Percentiles rank a stretch among this genome's conserved stretches.
phyloP scores from a whole-genome alignment of 2,797 vertebrate genomes.

The Girardinus metallicus region DNA sequence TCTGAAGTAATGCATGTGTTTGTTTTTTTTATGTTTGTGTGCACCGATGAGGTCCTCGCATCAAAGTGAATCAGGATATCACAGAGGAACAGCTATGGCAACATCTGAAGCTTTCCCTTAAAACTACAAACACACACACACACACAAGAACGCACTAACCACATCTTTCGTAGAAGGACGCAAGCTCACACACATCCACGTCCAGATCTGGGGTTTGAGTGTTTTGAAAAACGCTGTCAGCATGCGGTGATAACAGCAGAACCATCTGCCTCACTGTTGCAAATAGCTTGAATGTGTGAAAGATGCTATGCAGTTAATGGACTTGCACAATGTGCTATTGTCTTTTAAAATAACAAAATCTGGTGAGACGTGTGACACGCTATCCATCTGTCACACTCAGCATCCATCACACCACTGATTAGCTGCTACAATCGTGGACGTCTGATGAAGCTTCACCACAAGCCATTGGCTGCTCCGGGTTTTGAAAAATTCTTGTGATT shows the following conservation, averaged over 20 bases:
- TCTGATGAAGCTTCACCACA: conserved; percentile 36
- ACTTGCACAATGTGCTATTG: conserved; percentile 50
- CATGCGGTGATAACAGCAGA: conserved; percentile 52
- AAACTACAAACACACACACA: conserved; percentile 19
- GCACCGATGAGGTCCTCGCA: conserved; percentile 53
- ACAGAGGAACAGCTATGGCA: conserved; percentile 58
- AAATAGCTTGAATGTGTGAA: conserved; percentile 50
- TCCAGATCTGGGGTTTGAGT: conserved; percentile 24
- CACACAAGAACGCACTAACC: background rate
- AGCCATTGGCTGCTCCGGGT: background rate
- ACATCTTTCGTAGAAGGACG: background rate
- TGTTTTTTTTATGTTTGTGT: conserved; percentile 51
- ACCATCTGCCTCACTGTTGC: conserved; percentile 67
- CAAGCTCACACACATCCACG: background rate
- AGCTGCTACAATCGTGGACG: conserved; percentile 25
- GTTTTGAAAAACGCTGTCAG: conserved; percentile 41
- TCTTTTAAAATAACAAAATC: conserved; percentile 56
- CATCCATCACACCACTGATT: conserved; percentile 36
- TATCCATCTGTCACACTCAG: conserved; percentile 43
- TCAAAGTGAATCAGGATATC: conserved; percentile 76
- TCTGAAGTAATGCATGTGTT: conserved; percentile 50
- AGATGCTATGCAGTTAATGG: conserved; percentile 58
- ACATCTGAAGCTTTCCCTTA: conserved; percentile 62
- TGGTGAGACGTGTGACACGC: conserved; percentile 45
- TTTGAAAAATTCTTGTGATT: conserved; percentile 39